Base-by-base conservation (phyloP, 2,888 invertebrate genomes). In the Epistrophe eligans region DNA sequence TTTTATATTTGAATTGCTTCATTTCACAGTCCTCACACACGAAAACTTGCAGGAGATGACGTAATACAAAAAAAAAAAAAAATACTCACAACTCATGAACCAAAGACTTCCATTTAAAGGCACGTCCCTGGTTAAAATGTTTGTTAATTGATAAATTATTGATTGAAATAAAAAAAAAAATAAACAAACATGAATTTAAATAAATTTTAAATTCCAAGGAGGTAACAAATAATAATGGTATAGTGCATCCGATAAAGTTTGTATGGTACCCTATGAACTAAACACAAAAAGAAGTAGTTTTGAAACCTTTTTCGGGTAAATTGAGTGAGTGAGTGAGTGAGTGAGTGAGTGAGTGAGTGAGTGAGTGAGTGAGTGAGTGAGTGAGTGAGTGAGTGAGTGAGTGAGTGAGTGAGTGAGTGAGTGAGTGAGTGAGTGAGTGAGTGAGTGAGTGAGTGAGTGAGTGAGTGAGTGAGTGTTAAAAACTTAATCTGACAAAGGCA, bases 41-140 rank as follows among this genome's bases (percentile, higher is more conserved):
- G 45, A 71, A 64, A 70, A 52, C 52, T 72, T 77, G 80, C 77
- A 77, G 84, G 84, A 71, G 84, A 76, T 84, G 79, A 79, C 84
- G 79, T 79, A 84, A 79, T 79, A 79, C 1, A 24, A 24, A 24
- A 24, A 24, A 24, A 2, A 74, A 73, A 55, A 74, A 55, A 55
- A 71, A 13, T 13, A 32, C 24, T 24, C 71, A 79, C 83, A 55
- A 71, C 70, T 62, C 62, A 62, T 64, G 15, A 79, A 58, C 19
- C 48, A 45, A 77, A 70, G 67, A 74, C 71, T 50, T 58, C 79
- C 79, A 83, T 76, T 76, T 76, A 71, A 72, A 71, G 71, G 71
- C 76, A 50, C 28, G 35, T 6, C 67, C 15, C 74, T 17, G 19
- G 43, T 19, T 19, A 45, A 50, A 70, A 50, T 40, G 40, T 45